Conservation (phyloP, 2,888 invertebrate genomes). For the Melanostoma scalare region DNA sequence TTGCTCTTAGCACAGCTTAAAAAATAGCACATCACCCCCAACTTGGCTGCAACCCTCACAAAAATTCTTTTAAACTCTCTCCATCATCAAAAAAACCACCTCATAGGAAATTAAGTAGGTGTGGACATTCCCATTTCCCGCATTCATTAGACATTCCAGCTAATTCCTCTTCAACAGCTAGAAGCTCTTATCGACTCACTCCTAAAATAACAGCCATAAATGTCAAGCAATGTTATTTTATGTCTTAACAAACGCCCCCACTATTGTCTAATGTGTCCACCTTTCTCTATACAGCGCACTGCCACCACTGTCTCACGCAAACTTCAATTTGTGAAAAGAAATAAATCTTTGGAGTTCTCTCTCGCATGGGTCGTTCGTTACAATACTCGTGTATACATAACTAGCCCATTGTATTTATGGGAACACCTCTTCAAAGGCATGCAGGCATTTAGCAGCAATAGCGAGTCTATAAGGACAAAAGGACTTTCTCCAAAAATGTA, state of each 20-base stretch:
- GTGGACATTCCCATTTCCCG: constrained; percentile 62
- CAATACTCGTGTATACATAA: constrained; percentile 13
- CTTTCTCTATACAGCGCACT: constrained; percentile 21
- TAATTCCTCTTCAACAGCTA: constrained; percentile 39
- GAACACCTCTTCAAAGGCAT: constrained; percentile 77
- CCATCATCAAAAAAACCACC: constrained; percentile 27
- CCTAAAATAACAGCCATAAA: constrained; percentile 73
- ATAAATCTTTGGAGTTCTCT: constrained; percentile 75
- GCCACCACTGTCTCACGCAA: constrained; percentile 68
- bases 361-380: constrained; percentile 43
- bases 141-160: constrained; percentile 61
- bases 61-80: constrained; percentile 10
- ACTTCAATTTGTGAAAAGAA: constrained; percentile 75
- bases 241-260: constrained; percentile 74
- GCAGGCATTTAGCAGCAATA: constrained; percentile 25
- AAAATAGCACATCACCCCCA: not conserved
- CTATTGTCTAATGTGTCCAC: constrained; percentile 67
- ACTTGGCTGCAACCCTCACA: not conserved
- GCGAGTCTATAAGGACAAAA: constrained; percentile 45
- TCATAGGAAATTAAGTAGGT: constrained; percentile 65
- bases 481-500: constrained; percentile 53
- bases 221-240: constrained; percentile 77
- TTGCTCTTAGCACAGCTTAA: too few relatives aligned
- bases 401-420: constrained; percentile 76
- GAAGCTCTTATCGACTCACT: constrained; percentile 11